Base-by-base conservation (phyloP, 1,140 invertebrate species). In the Camponotus floridanus region DNA sequence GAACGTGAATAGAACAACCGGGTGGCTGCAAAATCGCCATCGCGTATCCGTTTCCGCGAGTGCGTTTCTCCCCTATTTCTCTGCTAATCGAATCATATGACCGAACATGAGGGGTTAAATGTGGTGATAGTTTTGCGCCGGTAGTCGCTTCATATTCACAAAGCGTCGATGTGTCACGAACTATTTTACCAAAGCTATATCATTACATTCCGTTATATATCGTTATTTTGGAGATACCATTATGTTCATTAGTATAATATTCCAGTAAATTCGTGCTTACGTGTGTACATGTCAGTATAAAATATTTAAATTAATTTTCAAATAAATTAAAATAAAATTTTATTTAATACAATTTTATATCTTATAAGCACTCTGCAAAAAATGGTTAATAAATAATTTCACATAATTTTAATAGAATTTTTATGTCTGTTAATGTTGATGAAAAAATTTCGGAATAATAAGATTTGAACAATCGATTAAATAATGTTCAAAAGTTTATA, bases 1-100 rank as follows among this genome's bases (percentile, higher is more conserved):
- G 74, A 85, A 70, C 87, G 67, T 88, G 91, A 92, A 92, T 92
- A 88, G 80, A 79, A 55, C 88, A 64, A 39, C 84, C 67, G 70
- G 85, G 59, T 57, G 61, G 67, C 59, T 57, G 64, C 57, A 64
- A 85, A 79, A 65, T 86, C 65, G 55, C 76, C 78, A 76, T 45
- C 81, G 85, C 81, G 85, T 70, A 81, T 89, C 76, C 87, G 83
- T 88, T 90, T 88, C 79, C 88, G 85, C 61, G 79, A 87, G 55
- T 62, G 59, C 59, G 59, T 85, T 51, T 51, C 26, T 26, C 61
- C 87, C 51, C 79, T 76, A 73, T 45, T 33, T 0, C 31, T 74
- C 18, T 33, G 3, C 31, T 68, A 70, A 88, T 85, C 85, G 87
- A 83, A 86, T 88, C 85, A 88, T 80, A 71, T 59, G 62, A 62